Evolutionary conservation across 92 coral and sea anemone genomes (phyloP).

Genomic region (Virgularia gustaviana): DNA sequence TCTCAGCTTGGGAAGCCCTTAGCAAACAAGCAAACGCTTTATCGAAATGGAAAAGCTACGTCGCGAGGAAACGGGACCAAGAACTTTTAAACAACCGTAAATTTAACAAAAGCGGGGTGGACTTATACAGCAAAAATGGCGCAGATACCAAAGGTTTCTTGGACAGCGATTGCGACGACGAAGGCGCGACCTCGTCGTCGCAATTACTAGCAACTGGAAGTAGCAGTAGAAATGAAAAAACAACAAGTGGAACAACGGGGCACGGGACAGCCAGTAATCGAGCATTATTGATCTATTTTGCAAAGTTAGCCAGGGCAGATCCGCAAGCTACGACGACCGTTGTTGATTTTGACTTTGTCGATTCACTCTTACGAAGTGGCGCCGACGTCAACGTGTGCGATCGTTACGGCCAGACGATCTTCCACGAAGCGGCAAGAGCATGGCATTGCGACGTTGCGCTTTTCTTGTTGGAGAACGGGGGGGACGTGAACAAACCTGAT

Average conservation of each 20-base stretch:
- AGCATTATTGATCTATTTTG: constrained; percentile 88
- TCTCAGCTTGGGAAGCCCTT: constrained; percentile 51
- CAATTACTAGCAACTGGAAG: constrained; percentile 2
- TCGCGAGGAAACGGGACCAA: constrained; percentile 7
- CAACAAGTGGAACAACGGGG: background rate
- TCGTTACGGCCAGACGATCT: constrained; percentile 81
- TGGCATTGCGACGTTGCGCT: constrained; percentile 96
- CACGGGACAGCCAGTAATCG: constrained; percentile 56
- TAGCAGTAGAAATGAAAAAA: background rate
- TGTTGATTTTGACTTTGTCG: constrained; percentile 78
- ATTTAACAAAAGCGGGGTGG: constrained; percentile 9
- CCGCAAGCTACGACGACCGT: constrained; percentile 59
- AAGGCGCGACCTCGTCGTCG: too few relatives aligned
- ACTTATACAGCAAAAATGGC: background rate
- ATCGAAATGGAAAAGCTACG: constrained; percentile 73
- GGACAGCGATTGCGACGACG: constrained; percentile 88
- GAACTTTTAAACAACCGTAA: constrained; percentile 25
- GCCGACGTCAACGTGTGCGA: constrained; percentile 89
- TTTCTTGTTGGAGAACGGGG: constrained; percentile 84
- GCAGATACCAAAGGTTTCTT: constrained; percentile 50
- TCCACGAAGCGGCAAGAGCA: constrained; percentile 93
- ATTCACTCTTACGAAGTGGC: constrained; percentile 64
- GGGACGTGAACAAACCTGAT: constrained; percentile 74
- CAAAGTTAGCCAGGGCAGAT: constrained; percentile 77
- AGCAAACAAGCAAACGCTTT: constrained; percentile 57